Evolutionary conservation across 2,888 invertebrate species (phyloP).

Genomic region (Cabera pusaria): DNA sequence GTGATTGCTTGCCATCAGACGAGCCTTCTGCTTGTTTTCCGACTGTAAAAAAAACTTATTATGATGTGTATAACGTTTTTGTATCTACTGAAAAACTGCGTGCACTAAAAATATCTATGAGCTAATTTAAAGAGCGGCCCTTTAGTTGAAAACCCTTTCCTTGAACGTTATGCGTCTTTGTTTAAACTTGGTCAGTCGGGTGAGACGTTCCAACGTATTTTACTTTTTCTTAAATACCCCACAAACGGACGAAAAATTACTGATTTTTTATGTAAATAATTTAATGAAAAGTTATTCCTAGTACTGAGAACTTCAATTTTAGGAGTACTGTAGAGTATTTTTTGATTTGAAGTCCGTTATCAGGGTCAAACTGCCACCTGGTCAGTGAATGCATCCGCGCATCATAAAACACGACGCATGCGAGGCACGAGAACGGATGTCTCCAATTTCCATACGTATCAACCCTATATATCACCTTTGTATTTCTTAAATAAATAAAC

Average conservation of each 20-base stretch:
- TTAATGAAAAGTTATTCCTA: too few relatives aligned
- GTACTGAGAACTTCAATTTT: too few relatives aligned
- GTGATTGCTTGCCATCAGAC: too few relatives aligned
- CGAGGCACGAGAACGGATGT: constrained; percentile 74
- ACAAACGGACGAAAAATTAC: neutral
- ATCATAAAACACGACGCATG: constrained; percentile 58
- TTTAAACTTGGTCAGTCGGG: constrained; percentile 49
- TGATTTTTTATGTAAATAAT: too few relatives aligned
- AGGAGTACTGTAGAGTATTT: neutral
- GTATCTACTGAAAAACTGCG: too few relatives aligned
- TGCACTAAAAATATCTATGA: too few relatives aligned
- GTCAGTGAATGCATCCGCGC: constrained; percentile 48
- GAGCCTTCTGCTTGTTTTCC: too few relatives aligned
- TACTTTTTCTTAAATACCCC: neutral
- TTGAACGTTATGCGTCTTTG: constrained; percentile 54
- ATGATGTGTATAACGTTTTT: too few relatives aligned
- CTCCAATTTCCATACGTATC: constrained; percentile 59
- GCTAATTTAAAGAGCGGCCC: constrained; percentile 26
- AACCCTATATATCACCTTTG: constrained; percentile 25
- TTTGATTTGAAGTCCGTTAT: neutral
- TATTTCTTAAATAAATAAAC: constrained; percentile 19
- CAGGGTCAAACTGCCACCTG: constrained; percentile 42
- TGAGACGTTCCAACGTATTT: constrained; percentile 37
- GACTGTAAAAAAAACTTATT: too few relatives aligned
- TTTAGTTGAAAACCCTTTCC: constrained; percentile 38